Conservation (phyloP, 2,888 invertebrate genomes). For the Zeuzera pyrina region DNA sequence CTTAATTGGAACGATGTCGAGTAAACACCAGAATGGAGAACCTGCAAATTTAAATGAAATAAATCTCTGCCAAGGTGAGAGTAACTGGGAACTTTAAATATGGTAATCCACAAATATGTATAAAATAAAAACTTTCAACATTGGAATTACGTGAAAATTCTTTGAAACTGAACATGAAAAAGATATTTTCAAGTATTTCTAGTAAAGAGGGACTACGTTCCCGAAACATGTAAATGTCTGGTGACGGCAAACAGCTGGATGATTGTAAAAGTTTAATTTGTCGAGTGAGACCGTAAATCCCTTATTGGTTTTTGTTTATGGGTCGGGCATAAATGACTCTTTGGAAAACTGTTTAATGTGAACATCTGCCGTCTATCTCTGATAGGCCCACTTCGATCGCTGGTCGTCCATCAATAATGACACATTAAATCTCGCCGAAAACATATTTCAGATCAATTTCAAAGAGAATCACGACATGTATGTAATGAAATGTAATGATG, state of each 20-base stretch:
- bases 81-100: slow-evolving; percentile 1
- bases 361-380: no score
- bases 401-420: no score
- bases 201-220: slow-evolving; percentile 18
- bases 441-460: neutral
- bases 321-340: slow-evolving; percentile 41
- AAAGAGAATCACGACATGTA: slow-evolving; percentile 1
- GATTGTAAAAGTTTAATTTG: slow-evolving; percentile 65
- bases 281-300: slow-evolving; percentile 61
- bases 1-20: slow-evolving; percentile 98
- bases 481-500: slow-evolving; percentile 4
- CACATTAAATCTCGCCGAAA: no score
- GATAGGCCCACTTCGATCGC: no score
- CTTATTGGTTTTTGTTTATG: slow-evolving; percentile 64
- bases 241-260: slow-evolving; percentile 45
- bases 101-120: slow-evolving; percentile 16
- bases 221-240: slow-evolving; percentile 13
- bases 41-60: slow-evolving; percentile 71
- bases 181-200: neutral
- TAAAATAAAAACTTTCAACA: slow-evolving; percentile 10
- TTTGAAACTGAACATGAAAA: no score
- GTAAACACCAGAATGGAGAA: slow-evolving; percentile 93
- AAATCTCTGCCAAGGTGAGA: slow-evolving; percentile 12
- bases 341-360: slow-evolving; percentile 16
- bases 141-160: neutral